Evolutionary conservation across 2,888 invertebrate species (phyloP), one percentile per base, ranked within the genome.

Genomic region (Lydus trimaculatus): DNA sequence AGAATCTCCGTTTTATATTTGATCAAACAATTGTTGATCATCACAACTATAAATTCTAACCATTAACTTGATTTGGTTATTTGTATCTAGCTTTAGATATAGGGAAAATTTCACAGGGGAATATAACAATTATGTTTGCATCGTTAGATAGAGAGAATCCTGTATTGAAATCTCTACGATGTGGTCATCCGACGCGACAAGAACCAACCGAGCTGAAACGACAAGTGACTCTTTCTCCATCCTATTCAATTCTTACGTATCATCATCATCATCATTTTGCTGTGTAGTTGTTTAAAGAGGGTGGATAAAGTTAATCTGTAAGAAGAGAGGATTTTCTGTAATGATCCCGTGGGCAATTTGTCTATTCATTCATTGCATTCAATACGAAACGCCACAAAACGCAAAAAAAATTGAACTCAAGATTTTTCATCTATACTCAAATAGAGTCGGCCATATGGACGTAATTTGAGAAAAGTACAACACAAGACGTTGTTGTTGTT

Each of bases 41-140:
- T 73, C 15, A 6, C n/a, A 6, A n/a, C 28, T 28, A 56, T 56
- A 56, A 75, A 65, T 70, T 69, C 73, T 69, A 79, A 79, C 78
- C 73, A 67, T 66, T 68, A 69, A 69, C 67, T 75, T 74, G 71
- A 66, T 71, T 73, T 78, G 77, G 77, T 66, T 75, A 69, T 72
- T 69, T 76, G 71, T 72, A 72, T 65, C 58, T 31, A 65, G 31
- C 58, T 61, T 61, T 25, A 56, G 39, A 58, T 69, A 67, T 71
- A 69, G 77, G 79, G 78, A 70, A 75, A 70, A 67, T 73, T 73
- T 70, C 72, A 71, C 69, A 72, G 78, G 81, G 82, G 82, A 81
- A 78, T 80, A 82, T 80, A 82, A 84, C 84, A 84, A 84, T 84
- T 84, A 84, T 83, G 83, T 84, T 83, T 83, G 84, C 83, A 80